Conservation (phyloP, 2,797 vertebrate genomes). For the Heterohyrax brucei region DNA sequence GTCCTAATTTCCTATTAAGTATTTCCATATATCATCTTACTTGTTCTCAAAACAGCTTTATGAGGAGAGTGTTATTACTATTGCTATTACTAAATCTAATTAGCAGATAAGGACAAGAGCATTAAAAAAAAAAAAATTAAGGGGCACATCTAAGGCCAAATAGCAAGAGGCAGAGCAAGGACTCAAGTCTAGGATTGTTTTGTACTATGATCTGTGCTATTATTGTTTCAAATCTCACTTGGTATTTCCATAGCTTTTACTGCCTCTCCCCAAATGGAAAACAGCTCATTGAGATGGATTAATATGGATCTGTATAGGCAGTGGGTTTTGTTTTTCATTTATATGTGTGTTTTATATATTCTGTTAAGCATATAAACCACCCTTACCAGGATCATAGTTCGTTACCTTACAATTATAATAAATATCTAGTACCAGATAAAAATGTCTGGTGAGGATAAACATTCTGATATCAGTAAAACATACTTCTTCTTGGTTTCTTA, state of each 20-base stretch:
- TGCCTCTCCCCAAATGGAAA: background rate
- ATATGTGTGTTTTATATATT: background rate
- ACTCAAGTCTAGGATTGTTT: no score
- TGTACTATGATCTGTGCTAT: background rate
- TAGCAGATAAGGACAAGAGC: background rate
- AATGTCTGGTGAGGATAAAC: conserved; percentile 48
- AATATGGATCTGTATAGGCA: background rate
- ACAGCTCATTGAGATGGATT: background rate
- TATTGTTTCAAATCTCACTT: background rate
- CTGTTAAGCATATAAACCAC: background rate
- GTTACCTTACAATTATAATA: background rate
- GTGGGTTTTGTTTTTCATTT: no score
- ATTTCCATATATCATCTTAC: background rate
- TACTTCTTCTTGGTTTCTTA: conserved; percentile 59
- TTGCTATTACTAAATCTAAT: background rate
- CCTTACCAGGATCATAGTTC: background rate
- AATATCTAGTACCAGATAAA: background rate
- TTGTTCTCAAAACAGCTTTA: background rate
- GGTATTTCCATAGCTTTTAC: background rate
- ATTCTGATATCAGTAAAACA: conserved; percentile 53
- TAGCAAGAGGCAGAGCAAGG: background rate
- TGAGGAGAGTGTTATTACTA: background rate
- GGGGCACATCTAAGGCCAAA: background rate
- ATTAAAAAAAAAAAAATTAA: background rate
- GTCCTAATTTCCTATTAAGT: background rate